Evolutionary conservation across 2,797 vertebrate genomes (phyloP).

Genomic region (Platyrinchus mystaceus): DNA sequence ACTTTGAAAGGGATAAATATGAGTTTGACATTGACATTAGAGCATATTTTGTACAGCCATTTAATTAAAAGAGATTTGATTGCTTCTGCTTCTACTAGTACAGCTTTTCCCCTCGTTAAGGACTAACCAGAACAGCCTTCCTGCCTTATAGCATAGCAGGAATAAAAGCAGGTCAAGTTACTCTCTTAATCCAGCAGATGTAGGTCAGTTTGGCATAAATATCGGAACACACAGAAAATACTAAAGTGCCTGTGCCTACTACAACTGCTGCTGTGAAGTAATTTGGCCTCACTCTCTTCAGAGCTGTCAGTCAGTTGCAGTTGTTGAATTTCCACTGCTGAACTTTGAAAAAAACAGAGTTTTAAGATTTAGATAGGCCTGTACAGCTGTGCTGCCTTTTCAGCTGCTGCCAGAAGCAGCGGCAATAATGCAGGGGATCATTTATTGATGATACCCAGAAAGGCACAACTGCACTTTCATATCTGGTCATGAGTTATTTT

Average conservation of each 20-base stretch:
- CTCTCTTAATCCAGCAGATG: slow-evolving; percentile 75
- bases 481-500: background rate
- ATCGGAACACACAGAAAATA: slow-evolving; percentile 67
- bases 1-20: background rate
- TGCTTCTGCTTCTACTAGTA: background rate
- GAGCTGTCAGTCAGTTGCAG: slow-evolving; percentile 14
- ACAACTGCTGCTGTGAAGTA: slow-evolving; percentile 42
- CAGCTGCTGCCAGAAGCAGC: background rate
- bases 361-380: background rate
- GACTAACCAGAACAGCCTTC: slow-evolving; percentile 39
- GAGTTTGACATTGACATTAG: background rate
- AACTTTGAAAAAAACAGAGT: background rate
- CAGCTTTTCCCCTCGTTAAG: background rate
- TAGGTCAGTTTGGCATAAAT: slow-evolving; percentile 79
- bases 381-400: background rate
- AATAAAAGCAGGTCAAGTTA: slow-evolving; percentile 74
- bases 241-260: slow-evolving; percentile 35
- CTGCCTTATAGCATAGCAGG: slow-evolving; percentile 33
- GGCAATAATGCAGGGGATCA: background rate
- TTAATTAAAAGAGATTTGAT: background rate
- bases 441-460: background rate
- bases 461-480: background rate
- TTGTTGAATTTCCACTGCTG: background rate
- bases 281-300: slow-evolving; percentile 46
- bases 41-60: background rate